These are phyloP conservation scores for Bombus huntii DNA, from an alignment of 1,140 invertebrate species.

Conservation along the genomic window DNA sequence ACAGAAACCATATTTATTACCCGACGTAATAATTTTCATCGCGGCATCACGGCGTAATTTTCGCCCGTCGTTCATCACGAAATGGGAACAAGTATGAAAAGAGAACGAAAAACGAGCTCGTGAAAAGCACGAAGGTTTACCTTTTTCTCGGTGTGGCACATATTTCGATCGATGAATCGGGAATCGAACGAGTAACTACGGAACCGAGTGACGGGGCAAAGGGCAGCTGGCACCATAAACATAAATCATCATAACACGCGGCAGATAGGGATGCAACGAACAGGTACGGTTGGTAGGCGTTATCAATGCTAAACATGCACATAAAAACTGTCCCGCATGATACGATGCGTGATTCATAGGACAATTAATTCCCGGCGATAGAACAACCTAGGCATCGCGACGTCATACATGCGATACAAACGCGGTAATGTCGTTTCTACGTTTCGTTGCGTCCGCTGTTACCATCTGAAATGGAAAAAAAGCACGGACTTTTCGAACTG, in stretches of 20 bases:
- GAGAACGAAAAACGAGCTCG: neutral
- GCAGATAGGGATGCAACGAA: constrained; percentile 54
- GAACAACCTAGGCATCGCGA: constrained; percentile 13
- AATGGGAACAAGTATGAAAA: neutral
- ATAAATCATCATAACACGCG: constrained; percentile 78
- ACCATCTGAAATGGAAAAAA: neutral
- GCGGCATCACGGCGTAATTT: too few species aligned
- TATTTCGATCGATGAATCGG: constrained; percentile 29
- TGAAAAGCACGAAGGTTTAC: neutral
- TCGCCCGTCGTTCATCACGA: neutral
- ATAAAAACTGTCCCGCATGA: constrained; percentile 73
- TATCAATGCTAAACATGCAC: constrained; percentile 79
- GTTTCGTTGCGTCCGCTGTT: constrained; percentile 24
- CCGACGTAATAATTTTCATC: neutral
- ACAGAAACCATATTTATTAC: neutral
- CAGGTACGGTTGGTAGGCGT: constrained; percentile 57
- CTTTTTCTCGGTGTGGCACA: neutral
- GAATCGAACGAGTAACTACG: constrained; percentile 32
- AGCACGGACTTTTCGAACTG: neutral
- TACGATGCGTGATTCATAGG: constrained; percentile 79
- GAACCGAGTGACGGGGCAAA: constrained; percentile 49
- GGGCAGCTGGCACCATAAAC: constrained; percentile 66
- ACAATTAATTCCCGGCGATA: constrained; percentile 76
- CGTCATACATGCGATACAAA: neutral
- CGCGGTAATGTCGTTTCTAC: constrained; percentile 9